phyloP scores from a whole-genome alignment of 2,113 vertebrate species.

The Vicugna pacos region DNA sequence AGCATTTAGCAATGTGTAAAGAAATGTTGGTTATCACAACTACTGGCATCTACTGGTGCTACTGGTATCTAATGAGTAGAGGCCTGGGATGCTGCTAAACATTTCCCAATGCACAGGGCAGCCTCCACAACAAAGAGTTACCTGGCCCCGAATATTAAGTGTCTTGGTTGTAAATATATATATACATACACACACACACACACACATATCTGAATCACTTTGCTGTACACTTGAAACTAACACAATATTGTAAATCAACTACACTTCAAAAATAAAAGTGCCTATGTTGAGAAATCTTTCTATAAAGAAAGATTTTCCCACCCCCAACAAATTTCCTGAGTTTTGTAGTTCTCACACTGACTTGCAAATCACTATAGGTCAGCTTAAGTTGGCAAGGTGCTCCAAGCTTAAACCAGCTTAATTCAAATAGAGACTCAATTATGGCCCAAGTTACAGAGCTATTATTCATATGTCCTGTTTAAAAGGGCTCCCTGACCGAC shows the following conservation, averaged over 20 bases:
- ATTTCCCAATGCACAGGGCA: not conserved
- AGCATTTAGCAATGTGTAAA: not conserved
- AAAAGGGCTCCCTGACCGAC: not conserved
- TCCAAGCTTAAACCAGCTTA: not conserved
- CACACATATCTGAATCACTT: not conserved
- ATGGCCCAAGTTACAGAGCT: not conserved
- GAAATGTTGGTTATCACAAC: not conserved
- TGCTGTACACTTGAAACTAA: not conserved
- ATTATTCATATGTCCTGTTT: constrained; percentile 19
- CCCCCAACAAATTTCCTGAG: not conserved
- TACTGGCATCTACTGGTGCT: not conserved
- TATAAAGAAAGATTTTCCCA: not conserved
- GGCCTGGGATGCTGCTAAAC: not conserved
- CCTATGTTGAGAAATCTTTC: not conserved
- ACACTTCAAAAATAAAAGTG: not conserved
- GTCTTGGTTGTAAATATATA: not conserved
- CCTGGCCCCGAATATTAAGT: not conserved
- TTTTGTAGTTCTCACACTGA: not conserved
- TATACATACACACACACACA: no score
- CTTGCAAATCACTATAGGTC: not conserved
- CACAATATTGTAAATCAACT: not conserved
- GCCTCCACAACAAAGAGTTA: not conserved
- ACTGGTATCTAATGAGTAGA: not conserved
- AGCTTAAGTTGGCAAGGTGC: not conserved
- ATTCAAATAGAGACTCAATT: constrained; percentile 52